Evolutionary conservation across 2,888 invertebrate species (phyloP).

Genomic region (Melinaea menophilus): DNA sequence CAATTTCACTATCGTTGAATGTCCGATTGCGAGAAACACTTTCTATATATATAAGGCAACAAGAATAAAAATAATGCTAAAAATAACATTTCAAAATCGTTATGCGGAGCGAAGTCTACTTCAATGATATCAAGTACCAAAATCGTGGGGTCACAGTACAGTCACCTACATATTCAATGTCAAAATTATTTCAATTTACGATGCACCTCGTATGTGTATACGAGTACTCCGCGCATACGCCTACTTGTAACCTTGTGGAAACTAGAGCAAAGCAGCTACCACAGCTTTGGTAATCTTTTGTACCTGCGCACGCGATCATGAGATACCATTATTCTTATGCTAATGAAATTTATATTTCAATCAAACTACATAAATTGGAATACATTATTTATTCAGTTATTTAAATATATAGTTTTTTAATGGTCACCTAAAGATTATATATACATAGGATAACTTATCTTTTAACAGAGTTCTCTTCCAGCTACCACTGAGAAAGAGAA

Average conservation of each 20-base stretch:
- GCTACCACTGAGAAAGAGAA: too few species aligned
- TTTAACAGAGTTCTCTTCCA: too few species aligned
- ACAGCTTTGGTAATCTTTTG: constrained; percentile 4
- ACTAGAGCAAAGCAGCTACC: constrained; percentile 33
- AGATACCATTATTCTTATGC: constrained; percentile 2
- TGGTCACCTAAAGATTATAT: too few species aligned
- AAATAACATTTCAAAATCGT: too few species aligned
- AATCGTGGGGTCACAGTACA: constrained; percentile 10
- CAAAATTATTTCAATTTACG: constrained; percentile 34
- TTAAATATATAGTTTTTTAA: too few species aligned
- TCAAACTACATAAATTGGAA: background rate
- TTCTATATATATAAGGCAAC: constrained; percentile 53
- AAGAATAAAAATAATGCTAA: too few species aligned
- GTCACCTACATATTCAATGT: constrained; percentile 37
- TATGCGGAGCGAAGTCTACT: too few species aligned
- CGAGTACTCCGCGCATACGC: constrained; percentile 26
- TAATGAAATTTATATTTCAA: background rate
- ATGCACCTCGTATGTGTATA: constrained; percentile 18
- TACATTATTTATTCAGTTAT: too few species aligned
- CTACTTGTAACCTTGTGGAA: constrained; percentile 40
- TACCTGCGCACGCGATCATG: constrained; percentile 3
- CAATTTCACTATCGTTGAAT: constrained; percentile 74
- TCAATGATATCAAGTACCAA: too few species aligned
- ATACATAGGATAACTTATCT: too few species aligned
- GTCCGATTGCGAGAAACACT: constrained; percentile 62